phyloP scores from a whole-genome alignment of 2,797 vertebrate species.

The Hypotaenidia okinawae region DNA sequence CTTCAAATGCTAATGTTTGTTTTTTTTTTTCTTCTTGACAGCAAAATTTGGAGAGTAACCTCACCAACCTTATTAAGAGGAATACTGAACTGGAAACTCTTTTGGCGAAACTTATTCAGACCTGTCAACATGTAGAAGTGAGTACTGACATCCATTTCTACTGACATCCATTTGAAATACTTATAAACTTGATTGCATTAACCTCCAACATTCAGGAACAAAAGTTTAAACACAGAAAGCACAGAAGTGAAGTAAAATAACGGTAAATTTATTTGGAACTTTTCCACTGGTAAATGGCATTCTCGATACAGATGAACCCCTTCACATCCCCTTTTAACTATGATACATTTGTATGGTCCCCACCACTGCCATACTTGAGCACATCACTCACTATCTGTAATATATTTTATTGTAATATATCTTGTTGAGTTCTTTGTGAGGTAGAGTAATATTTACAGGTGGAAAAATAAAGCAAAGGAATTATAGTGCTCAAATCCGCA shows the following conservation, averaged over 20 bases:
- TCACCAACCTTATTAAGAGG: constrained; percentile 97
- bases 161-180: background rate
- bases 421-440: background rate
- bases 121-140: constrained; percentile 98
- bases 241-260: background rate
- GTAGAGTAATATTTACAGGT: background rate
- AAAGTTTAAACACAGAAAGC: background rate
- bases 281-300: background rate
- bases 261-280: background rate
- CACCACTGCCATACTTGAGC: background rate
- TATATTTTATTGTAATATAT: background rate
- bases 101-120: constrained; percentile 98
- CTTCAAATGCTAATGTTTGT: background rate
- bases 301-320: background rate
- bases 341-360: background rate
- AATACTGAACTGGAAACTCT: constrained; percentile 97
- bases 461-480: background rate
- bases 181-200: background rate
- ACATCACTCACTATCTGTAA: background rate
- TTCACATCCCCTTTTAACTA: background rate
- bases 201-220: background rate
- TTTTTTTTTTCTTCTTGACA: constrained; percentile 75
- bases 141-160: constrained; percentile 62
- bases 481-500: background rate
- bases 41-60: constrained; percentile 97